Base-by-base conservation (phyloP, 2,113 vertebrate species). In the Myocastor coypus region DNA sequence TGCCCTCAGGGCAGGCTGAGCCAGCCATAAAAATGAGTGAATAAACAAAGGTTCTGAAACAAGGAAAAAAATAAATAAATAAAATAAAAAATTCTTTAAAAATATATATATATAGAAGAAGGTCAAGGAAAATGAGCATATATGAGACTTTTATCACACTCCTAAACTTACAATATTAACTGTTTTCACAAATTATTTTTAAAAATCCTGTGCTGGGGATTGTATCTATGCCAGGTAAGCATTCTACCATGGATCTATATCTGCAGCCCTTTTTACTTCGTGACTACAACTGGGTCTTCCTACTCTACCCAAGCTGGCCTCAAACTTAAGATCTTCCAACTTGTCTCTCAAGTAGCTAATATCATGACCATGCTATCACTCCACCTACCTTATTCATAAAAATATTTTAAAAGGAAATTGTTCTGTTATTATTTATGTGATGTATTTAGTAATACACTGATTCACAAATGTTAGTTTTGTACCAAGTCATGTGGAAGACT, bases 401-500 rank as follows among this genome's bases (percentile, higher is more conserved):
- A 83, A 37, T 24, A 46, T 16, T 77, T 77, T 61, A 24, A 78
- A 19, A 89, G 61, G 57, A 69, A 26, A 91, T 28, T 83, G 37
- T 71, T n/a, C n/a, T n/a, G n/a, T n/a, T n/a, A 68, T 57, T 78
- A 87, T 83, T 91, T 91, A 84, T 91, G 13, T 78, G n/a, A 81
- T 46, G 24, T 75, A 68, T 87, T 75, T 94, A 77, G 42, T 46
- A 95, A 5, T 37, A 52, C 7, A 42, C 34, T 75, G 8, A 52
- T 77, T 95, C 40, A 68, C 81, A 80, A 94, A 85, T 24, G 40
- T 91, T 30, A 80, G 22, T 42, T 69, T 64, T 91, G 40, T 68
- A 86, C 5, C 28, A 63, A 91, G 89, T 77, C 50, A 90, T 19
- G 24, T 52, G 13, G 55, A 92, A 1, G 24, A 9, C 59, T 82